Base-by-base conservation (phyloP, 2,113 vertebrate genomes). In the Xiphorhynchus elegans region DNA sequence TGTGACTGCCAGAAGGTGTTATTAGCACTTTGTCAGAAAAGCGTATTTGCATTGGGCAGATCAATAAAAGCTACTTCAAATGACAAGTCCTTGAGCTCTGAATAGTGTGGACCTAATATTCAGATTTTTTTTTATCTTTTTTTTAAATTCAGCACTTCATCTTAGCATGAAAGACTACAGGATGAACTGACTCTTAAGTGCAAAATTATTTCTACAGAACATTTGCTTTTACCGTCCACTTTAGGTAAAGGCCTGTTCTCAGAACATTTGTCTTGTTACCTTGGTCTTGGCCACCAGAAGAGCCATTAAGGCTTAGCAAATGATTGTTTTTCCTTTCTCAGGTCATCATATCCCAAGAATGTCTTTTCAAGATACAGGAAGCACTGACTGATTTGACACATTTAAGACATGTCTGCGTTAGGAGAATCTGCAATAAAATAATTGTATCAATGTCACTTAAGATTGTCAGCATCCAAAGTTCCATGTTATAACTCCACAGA, bases 1-100 rank as follows among this genome's bases (percentile, higher is more conserved):
- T 70, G 31, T 70, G 89, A 95, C 91, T 93, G 93, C 92, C 92
- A 95, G 91, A 85, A 94, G 79, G 83, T n/a, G 29, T 97, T 98
- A 98, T 98, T 98, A 98, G 95, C 98, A 96, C 97, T 97, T 97
- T 96, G 97, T 97, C 97, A 97, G 81, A 94, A 96, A 96, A 94
- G 52, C 53, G 58, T 86, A 84, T 97, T 97, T 95, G 93, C 96
- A 92, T 97, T 86, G 84, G 73, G 73, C 33, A 97, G 94, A 97
- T 98, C 97, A 98, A 96, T 98, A 97, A 96, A 96, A 94, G 37
- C 67, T 85, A 94, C 94, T 97, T 97, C 97, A 98, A 90, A 77
- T 95, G 93, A 94, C 59, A 94, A 95, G 56, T 96, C 84, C 92
- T 92, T 97, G 39, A 78, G 55, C 68, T 93, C 64, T 52, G 35